Base-by-base conservation (phyloP, 2,113 vertebrate species). In the Willisornis vidua region DNA sequence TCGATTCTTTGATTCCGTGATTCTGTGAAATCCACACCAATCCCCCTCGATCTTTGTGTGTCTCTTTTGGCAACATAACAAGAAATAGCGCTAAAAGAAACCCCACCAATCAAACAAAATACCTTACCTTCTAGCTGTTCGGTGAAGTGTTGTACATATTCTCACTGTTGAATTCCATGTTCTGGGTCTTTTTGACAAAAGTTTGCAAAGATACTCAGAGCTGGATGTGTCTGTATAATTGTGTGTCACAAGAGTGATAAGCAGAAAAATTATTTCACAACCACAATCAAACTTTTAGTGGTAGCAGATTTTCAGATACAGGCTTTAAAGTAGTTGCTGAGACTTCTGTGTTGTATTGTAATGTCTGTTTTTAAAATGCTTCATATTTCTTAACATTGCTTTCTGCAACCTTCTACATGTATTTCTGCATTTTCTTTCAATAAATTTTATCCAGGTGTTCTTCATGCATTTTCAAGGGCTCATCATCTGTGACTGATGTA, bases 121-220 rank as follows among this genome's bases (percentile, higher is more conserved):
- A 13, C 2, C 3, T 15, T 28, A 17, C 41, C 71, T 80, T 66
- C 10, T 49, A 9, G 6, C 12, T n/a, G 4, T 76, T 92, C 15
- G 9, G 7, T 76, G 7, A 49, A 66, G 13, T 4, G 0, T 5
- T 55, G 9, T n/a, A 8, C 0, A 0, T 49, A 11, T n/a, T 72
- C 19, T 61, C 20, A 35, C 14, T 43, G 8, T 7, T 15, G 49
- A 82, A 51, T 45, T 79, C 19, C 1, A 0, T 48, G 9, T 74
- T 25, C 6, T 3, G 8, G 15, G 3, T n/a, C 7, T 58, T 85
- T 87, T 29, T 76, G 49, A 14, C 2, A 10, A 2, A 51, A 33
- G 43, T 71, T 39, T 67, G 5, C 7, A 49, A 16, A 52, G 26
- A 4, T 33, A 8, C 68, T 75, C 8, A 4, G 39, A 66, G 39